A percentile compares a stretch with the other conserved stretches of the same genome.
Evolutionary conservation across 2,888 invertebrate genomes (phyloP).

Genomic region (Argynnis bischoffii): DNA sequence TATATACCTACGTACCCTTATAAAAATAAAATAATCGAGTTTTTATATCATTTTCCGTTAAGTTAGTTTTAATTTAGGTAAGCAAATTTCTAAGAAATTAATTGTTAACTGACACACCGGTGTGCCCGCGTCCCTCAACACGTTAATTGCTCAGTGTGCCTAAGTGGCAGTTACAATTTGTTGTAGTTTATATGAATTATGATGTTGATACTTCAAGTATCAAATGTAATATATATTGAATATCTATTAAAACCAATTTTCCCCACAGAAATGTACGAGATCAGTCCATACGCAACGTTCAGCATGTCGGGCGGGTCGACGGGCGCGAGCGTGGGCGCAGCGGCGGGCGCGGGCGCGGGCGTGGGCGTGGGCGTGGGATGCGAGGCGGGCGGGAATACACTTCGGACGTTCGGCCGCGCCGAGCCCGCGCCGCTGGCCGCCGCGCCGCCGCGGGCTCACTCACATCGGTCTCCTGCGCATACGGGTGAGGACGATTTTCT

Average conservation of each 20-base stretch:
- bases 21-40: no score
- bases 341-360: slow-evolving; percentile 49
- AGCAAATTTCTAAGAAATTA: no score
- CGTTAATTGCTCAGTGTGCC: no score
- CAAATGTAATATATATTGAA: neutral
- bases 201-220: neutral
- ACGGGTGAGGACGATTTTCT: slow-evolving; percentile 40
- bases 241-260: neutral
- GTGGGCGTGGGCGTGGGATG: slow-evolving; percentile 50
- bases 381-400: slow-evolving; percentile 82
- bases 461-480: slow-evolving; percentile 53
- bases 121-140: no score
- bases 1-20: no score
- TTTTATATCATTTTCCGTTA: no score
- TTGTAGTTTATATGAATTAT: no score
- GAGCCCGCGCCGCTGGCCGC: slow-evolving; percentile 71
- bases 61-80: no score
- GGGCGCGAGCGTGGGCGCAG: slow-evolving; percentile 43
- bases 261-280: slow-evolving; percentile 88
- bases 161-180: no score
- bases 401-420: slow-evolving; percentile 88
- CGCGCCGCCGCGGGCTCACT: slow-evolving; percentile 49
- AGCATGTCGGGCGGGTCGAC: slow-evolving; percentile 77
- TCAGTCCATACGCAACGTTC: slow-evolving; percentile 91
- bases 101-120: no score